Base-by-base conservation (phyloP, 2,888 invertebrate genomes). In the Diaprepes abbreviatus region DNA sequence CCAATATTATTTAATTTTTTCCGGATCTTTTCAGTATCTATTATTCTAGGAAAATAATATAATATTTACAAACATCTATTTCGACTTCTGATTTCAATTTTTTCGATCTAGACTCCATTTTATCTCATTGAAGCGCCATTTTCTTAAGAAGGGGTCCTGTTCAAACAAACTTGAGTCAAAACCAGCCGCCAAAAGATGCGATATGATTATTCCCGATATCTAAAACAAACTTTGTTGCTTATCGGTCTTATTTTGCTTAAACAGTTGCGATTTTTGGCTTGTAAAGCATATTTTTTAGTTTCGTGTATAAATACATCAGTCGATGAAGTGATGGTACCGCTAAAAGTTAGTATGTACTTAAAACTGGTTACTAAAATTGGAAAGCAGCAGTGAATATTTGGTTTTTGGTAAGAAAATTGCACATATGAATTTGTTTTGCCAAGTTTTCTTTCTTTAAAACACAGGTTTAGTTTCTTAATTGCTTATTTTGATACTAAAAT, bases 191-290 rank as follows among this genome's bases (percentile, higher is more conserved):
- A 59, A 60, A 58, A 28, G 66, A 14, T 12, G 9, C 17, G 67
- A 60, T 62, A 62, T 12, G 14, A 62, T 62, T 62, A 21, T 62
- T 35, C 24, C 19, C 24, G 19, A 40, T 67, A 67, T 67, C 67
- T 68, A 35, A 59, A 52, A 55, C 48, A 68, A 68, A 68, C 67
- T n/a, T 17, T 3, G 9, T 10, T n/a, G 2, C 43, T 43, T 68
- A 68, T 68, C 67, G 16, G 36, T 1, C 17, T n/a, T 54, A 59
- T 38, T 54, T 60, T 67, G 67, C 55, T 62, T 68, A 68, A 48
- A 35, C 67, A 68, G 67, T 62, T 68, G 67, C 60, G 17, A 9
- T 43, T 43, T 43, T 43, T 21, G 21, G 21, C 43, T 43, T 21
- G 40, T 40, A 40, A 4, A n/a, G 14, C 36, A 9, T 40, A 14